phyloP scores from a whole-genome alignment of 1,140 invertebrate species.

The Samia ricini region DNA sequence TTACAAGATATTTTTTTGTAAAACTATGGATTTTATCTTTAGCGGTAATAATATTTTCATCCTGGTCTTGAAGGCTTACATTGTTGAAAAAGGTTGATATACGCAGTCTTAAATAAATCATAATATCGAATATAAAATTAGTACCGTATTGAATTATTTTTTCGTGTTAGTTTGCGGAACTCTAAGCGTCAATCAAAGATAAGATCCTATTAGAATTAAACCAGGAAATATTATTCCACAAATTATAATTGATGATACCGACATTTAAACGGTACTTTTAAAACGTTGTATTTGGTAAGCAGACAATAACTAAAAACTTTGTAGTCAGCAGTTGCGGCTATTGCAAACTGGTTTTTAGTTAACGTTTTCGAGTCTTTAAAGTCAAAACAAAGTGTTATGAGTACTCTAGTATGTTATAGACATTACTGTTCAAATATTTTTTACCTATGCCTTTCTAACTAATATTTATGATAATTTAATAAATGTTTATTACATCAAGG shows the following conservation, averaged over 20 bases:
- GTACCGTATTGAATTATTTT: too few relatives aligned
- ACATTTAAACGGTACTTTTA: neutral
- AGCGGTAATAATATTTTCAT: too few relatives aligned
- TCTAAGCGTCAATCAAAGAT: neutral
- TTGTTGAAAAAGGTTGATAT: too few relatives aligned
- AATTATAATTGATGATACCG: slow-evolving; percentile 1
- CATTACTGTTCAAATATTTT: too few relatives aligned
- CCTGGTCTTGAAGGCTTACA: too few relatives aligned
- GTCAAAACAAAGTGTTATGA: neutral
- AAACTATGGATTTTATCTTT: too few relatives aligned
- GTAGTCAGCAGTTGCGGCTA: neutral
- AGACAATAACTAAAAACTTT: neutral
- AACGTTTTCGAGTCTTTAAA: neutral
- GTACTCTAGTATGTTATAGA: neutral
- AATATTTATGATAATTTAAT: too few relatives aligned
- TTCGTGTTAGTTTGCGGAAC: neutral
- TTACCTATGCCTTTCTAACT: too few relatives aligned
- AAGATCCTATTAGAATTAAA: neutral
- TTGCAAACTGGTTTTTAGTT: neutral
- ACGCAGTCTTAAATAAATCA: too few relatives aligned
- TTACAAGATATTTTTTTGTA: too few relatives aligned
- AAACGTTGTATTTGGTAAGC: neutral
- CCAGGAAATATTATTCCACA: neutral
- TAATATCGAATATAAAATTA: too few relatives aligned
- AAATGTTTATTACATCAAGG: too few relatives aligned